These are phyloP conservation scores for Danio tinwini DNA, from an alignment of 2,797 vertebrate species.

Conservation along the genomic window DNA sequence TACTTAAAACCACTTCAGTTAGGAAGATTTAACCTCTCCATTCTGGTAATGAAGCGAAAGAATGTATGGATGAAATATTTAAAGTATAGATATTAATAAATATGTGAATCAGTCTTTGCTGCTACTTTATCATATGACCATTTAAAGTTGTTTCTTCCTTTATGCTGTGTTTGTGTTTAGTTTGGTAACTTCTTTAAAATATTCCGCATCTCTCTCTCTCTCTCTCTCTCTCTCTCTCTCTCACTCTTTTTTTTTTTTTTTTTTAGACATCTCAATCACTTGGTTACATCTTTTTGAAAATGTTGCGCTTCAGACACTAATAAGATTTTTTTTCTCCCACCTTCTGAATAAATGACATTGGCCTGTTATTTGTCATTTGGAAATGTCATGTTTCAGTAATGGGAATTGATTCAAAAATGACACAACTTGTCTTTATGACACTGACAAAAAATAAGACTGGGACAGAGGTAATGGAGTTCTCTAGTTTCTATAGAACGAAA, in stretches of 20 bases:
- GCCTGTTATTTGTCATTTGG: slow-evolving; percentile 47
- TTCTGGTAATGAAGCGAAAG: slow-evolving; percentile 6
- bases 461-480: slow-evolving; percentile 3
- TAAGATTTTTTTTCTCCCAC: not conserved
- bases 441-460: slow-evolving; percentile 32
- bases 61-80: slow-evolving; percentile 15
- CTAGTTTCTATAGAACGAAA: not conserved
- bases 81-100: slow-evolving; percentile 18
- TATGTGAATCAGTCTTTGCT: slow-evolving; percentile 49
- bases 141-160: slow-evolving; percentile 16
- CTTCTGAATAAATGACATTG: slow-evolving; percentile 6
- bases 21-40: slow-evolving; percentile 24
- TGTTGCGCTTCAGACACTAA: slow-evolving; percentile 14
- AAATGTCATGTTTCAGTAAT: slow-evolving; percentile 55
- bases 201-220: no score
- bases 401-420: slow-evolving; percentile 54
- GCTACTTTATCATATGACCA: not conserved
- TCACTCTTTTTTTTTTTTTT: no score
- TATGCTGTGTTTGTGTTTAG: slow-evolving; percentile 18
- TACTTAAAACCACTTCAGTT: slow-evolving; percentile 54
- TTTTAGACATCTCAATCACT: slow-evolving; percentile 40
- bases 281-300: slow-evolving; percentile 31
- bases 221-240: no score
- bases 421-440: slow-evolving; percentile 50
- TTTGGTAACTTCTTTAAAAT: not conserved